Evolutionary conservation across 2,113 vertebrate species (phyloP), one percentile per base, ranked within the genome.

Genomic region (Neotragus moschatus): DNA sequence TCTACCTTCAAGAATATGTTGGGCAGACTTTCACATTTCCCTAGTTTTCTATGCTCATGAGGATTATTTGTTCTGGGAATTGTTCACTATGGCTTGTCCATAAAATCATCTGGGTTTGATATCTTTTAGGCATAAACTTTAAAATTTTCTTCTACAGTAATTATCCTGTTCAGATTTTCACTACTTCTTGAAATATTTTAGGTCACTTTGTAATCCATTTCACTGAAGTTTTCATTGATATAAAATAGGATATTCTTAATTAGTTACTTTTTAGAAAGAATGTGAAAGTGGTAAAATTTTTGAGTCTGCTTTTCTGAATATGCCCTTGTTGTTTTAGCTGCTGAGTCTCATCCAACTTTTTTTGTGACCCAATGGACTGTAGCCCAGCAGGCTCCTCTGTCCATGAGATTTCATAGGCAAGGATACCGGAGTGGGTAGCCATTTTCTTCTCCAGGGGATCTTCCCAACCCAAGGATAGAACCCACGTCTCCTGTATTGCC

Each of bases 131-230:
- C 7, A 85, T 56, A 39, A 63, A 73, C 4, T 81, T 89, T 36
- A 80, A 61, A 55, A 4, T 8, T 93, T 61, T 84, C 28, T 93
- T 30, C n/a, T 39, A 21, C 17, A n/a, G 12, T 79, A 89, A 89
- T 90, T 91, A 88, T 96, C 96, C 10, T 84, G 11, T 73, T 96
- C 10, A 84, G 39, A 86, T 86, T 96, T 84, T 84, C 77, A 92
- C 26, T 26, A 84, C 16, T 60, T 84, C 14, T 89, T 96, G 33
- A 82, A 84, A 10, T 39, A 84, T 70, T 77, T 97, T 96, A 82
- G 47, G 25, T 70, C 43, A 81, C 75, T 94, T 80, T 75, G 25
- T 33, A 75, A 66, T 66, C 77, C 16, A 87, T 90, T 84, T 92
- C 4, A 33, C 23, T 87, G 36, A 94, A 25, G 28, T 58, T 97